Evolutionary conservation across 2,797 vertebrate genomes (phyloP).

Genomic region (Phrynocephalus forsythii): DNA sequence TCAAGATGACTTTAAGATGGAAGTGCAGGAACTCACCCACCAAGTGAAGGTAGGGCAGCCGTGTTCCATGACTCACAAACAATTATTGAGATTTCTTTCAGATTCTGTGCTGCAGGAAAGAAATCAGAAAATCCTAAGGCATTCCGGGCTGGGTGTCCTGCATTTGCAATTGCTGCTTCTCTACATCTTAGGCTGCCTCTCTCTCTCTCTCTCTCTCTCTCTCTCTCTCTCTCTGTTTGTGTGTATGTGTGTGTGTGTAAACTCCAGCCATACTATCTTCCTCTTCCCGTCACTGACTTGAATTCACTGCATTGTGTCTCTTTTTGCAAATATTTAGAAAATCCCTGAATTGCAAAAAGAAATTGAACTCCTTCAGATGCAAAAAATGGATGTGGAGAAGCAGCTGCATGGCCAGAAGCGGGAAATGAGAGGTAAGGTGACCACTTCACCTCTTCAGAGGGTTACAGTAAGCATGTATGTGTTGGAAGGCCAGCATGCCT

Average conservation of each 20-base stretch:
- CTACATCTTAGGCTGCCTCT: no score
- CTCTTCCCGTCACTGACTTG: neutral
- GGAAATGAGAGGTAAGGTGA: constrained; percentile 86
- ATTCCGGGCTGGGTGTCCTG: no score
- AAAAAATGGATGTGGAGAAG: constrained; percentile 84
- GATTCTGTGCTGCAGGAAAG: constrained; percentile 17
- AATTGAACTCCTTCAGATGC: constrained; percentile 87
- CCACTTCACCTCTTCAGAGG: neutral
- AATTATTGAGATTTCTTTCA: neutral
- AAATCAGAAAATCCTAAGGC: no score
- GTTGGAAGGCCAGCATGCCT: no score
- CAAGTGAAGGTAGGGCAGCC: constrained; percentile 82
- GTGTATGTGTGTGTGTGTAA: neutral
- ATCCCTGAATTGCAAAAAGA: constrained; percentile 92
- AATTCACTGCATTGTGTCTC: constrained; percentile 27
- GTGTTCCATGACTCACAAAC: neutral
- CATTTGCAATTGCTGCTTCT: no score
- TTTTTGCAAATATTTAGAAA: constrained; percentile 68
- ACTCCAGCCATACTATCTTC: neutral
- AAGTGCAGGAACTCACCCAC: constrained; percentile 86
- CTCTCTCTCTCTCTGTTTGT: no score
- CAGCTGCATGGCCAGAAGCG: constrained; percentile 86
- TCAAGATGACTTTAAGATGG: constrained; percentile 83
- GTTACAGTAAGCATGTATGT: neutral
- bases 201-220: no score